Conservation (phyloP, 2,113 vertebrate species). For the Brachionichthys hirsutus region DNA sequence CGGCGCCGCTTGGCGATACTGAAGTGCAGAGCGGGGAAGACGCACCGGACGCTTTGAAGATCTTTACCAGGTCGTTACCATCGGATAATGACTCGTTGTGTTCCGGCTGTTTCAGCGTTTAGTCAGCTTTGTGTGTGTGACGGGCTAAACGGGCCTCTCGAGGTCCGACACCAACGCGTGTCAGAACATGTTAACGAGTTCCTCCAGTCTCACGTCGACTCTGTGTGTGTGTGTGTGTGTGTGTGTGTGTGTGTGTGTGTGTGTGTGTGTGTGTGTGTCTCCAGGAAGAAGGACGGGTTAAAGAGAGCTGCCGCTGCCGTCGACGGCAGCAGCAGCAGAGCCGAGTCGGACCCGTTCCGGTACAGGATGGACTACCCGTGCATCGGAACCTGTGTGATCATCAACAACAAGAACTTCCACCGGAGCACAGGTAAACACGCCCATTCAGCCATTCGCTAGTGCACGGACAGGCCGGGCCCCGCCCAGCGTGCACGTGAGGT, state of each 20-base stretch:
- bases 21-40: neutral
- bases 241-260: neutral
- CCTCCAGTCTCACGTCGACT: too few species aligned
- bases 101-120: too few species aligned
- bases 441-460: too few species aligned
- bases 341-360: conserved; percentile 4
- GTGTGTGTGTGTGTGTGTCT: neutral
- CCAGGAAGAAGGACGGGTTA: neutral
- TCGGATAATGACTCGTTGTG: neutral
- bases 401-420: conserved; percentile 72
- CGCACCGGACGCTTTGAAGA: neutral
- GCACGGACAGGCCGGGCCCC: too few species aligned
- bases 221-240: too few species aligned
- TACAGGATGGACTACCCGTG: conserved; percentile 62
- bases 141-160: too few species aligned
- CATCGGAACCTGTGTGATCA: conserved; percentile 61
- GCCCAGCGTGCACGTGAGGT: too few species aligned
- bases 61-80: conserved; percentile 2
- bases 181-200: too few species aligned
- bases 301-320: neutral
- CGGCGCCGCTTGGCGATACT: neutral
- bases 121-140: too few species aligned
- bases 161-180: too few species aligned
- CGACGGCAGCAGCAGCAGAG: neutral
- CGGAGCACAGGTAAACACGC: conserved; percentile 5